These are phyloP conservation scores for Tetranychus piercei DNA, from an alignment of 2,888 invertebrate genomes.

Conservation along the genomic window DNA sequence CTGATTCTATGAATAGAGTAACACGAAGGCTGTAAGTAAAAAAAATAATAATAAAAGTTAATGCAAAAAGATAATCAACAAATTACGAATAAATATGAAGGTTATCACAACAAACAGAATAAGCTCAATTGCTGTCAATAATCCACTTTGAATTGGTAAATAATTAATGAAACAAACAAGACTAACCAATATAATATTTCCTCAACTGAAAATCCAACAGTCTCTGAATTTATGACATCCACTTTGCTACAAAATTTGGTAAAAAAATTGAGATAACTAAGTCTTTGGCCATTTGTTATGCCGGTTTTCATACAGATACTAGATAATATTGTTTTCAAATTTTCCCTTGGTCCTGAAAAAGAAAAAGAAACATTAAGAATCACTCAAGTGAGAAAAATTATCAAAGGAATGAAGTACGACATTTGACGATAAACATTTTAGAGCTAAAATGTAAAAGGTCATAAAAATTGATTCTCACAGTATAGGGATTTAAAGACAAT, in stretches of 20 bases:
- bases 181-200: constrained; percentile 63
- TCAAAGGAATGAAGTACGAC: too few relatives aligned
- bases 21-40: constrained; percentile 46
- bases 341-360: constrained; percentile 37
- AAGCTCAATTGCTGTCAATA: not conserved
- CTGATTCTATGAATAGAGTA: constrained; percentile 63
- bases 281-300: constrained; percentile 54
- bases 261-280: constrained; percentile 70
- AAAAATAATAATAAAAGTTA: not conserved
- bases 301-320: constrained; percentile 44
- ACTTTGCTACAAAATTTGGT: constrained; percentile 51
- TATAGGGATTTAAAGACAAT: too few relatives aligned
- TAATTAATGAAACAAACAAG: not conserved
- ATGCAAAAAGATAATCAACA: not conserved
- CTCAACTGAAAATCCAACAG: constrained; percentile 49
- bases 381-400: not conserved
- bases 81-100: not conserved
- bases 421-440: too few relatives aligned
- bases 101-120: not conserved
- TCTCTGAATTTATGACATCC: not conserved
- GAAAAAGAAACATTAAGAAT: constrained; percentile 24
- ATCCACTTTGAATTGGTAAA: not conserved
- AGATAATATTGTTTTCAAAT: constrained; percentile 43
- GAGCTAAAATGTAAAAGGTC: too few relatives aligned
- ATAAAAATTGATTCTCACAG: too few relatives aligned